A percentile compares a stretch with the other conserved stretches of the same genome.
Conservation (phyloP, 2,113 vertebrate species). For the Argyrosomus japonicus region DNA sequence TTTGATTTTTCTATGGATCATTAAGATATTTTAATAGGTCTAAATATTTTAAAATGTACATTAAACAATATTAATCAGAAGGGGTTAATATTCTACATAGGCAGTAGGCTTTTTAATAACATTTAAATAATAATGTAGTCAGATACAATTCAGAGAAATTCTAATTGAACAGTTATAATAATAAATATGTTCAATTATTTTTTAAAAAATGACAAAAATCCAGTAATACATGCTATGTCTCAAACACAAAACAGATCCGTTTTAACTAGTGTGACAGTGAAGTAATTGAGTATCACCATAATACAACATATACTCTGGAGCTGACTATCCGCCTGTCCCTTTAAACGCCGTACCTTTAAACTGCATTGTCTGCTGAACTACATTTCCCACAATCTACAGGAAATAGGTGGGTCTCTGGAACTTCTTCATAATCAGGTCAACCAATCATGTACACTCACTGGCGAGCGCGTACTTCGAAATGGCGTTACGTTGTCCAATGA, state of each 20-base stretch:
- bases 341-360: slow-evolving; percentile 83
- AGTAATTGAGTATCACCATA: neutral
- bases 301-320: neutral
- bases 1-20: neutral
- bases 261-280: neutral
- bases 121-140: neutral
- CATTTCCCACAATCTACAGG: slow-evolving; percentile 61
- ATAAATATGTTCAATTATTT: neutral
- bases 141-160: neutral
- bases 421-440: slow-evolving; percentile 47
- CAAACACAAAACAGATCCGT: no score
- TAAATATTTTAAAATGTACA: neutral
- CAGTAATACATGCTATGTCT: neutral
- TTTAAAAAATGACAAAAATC: neutral
- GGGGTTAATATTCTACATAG: neutral
- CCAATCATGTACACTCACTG: slow-evolving; percentile 57
- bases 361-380: slow-evolving; percentile 45
- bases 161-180: neutral
- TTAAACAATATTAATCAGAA: neutral
- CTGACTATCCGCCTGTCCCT: slow-evolving; percentile 54
- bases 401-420: neutral
- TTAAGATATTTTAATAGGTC: neutral
- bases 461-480: slow-evolving; percentile 87
- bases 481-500: slow-evolving; percentile 75
- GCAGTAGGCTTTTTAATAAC: neutral